phyloP scores from a whole-genome alignment of 2,797 vertebrate genomes.

The Pangasius macronema region DNA sequence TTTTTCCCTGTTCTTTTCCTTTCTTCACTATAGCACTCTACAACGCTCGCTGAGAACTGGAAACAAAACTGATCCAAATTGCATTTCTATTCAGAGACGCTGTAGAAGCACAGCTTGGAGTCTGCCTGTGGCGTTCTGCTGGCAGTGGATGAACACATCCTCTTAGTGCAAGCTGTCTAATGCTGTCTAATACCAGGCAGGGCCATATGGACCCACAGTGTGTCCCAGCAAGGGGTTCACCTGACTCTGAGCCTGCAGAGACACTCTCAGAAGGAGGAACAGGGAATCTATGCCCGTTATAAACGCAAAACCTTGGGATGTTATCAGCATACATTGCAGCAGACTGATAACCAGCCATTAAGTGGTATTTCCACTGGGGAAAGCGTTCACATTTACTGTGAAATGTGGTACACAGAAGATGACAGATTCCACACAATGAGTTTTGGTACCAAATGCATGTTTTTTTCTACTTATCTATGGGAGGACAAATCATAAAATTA shows the following conservation, averaged over 20 bases:
- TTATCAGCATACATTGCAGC: not conserved
- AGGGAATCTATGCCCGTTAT: not conserved
- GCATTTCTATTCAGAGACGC: not conserved
- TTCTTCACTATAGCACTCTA: not conserved
- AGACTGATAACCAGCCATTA: not conserved
- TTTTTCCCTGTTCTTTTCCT: not conserved
- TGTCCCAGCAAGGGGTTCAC: conserved; percentile 28
- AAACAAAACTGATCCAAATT: not conserved
- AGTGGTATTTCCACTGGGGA: not conserved
- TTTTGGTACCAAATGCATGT: not conserved
- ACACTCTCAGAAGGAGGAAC: conserved; percentile 6
- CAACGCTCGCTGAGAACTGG: not conserved
- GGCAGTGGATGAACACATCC: conserved; percentile 25
- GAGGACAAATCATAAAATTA: not conserved
- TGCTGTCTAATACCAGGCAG: conserved; percentile 47
- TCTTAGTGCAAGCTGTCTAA: conserved; percentile 50
- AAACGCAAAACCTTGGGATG: not conserved
- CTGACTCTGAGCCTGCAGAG: conserved; percentile 3
- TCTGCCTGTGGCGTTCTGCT: conserved; percentile 9
- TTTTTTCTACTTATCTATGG: not conserved
- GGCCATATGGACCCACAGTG: conserved; percentile 43
- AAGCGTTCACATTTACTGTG: not conserved
- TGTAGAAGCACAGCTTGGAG: conserved; percentile 10
- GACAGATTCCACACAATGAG: not conserved
- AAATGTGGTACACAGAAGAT: not conserved